Percentiles rank a stretch among this genome's conserved stretches.
These are phyloP conservation scores for Vireo griseus DNA, from an alignment of 2,797 vertebrate genomes.

Conservation along the genomic window DNA sequence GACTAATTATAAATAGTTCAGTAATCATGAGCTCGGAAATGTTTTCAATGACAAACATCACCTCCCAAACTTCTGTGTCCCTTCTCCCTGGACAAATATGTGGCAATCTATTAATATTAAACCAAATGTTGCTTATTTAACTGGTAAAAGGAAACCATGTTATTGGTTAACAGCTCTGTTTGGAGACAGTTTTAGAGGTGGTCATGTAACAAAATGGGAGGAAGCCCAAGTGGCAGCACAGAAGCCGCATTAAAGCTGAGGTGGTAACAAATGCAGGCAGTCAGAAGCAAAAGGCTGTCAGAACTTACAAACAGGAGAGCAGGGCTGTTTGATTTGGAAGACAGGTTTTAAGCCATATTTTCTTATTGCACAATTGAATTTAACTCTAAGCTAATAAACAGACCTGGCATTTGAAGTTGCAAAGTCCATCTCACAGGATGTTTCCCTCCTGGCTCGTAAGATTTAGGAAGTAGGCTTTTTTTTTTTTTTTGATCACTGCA, in stretches of 20 bases:
- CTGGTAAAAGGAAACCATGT: neutral
- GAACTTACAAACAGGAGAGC: neutral
- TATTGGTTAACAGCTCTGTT: neutral
- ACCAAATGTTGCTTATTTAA: neutral
- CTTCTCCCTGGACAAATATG: neutral
- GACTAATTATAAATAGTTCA: neutral
- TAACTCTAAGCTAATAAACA: conserved; percentile 28
- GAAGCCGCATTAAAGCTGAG: neutral
- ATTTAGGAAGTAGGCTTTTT: neutral
- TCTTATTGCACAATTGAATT: conserved; percentile 13
- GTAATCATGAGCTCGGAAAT: neutral
- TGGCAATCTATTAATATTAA: conserved; percentile 27
- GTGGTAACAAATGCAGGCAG: neutral
- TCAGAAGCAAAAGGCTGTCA: neutral
- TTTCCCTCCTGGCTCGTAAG: neutral
- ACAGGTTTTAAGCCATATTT: neutral
- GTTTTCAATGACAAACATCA: neutral
- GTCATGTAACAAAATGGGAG: neutral
- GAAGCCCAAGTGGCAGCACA: neutral
- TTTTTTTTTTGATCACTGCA: neutral
- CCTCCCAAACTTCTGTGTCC: neutral
- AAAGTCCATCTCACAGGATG: neutral
- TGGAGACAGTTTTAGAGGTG: neutral
- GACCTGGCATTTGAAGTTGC: neutral
- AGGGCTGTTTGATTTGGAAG: neutral